Evolutionary conservation across 1,140 invertebrate genomes (phyloP).

Genomic region (Matsumurasca onukii): DNA sequence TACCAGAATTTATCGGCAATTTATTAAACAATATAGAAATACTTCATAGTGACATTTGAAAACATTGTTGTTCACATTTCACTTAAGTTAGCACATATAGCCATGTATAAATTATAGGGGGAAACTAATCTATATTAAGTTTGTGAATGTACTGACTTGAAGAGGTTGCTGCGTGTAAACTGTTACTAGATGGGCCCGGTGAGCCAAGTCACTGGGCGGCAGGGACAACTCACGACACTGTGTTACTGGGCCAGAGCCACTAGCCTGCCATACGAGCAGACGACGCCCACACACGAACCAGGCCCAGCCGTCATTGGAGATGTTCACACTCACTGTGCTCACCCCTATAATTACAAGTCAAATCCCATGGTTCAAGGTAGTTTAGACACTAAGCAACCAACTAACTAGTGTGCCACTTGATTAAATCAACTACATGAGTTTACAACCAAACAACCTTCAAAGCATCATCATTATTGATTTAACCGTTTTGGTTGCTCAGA

Average conservation of each 20-base stretch:
- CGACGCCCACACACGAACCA: slow-evolving; percentile 87
- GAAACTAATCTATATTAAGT: too few relatives aligned
- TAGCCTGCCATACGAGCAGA: slow-evolving; percentile 79
- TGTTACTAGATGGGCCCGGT: slow-evolving; percentile 85
- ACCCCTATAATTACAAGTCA: slow-evolving; percentile 59
- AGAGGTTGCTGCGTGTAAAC: slow-evolving; percentile 70
- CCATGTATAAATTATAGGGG: too few relatives aligned
- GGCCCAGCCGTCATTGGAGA: slow-evolving; percentile 69
- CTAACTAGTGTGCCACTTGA: background rate
- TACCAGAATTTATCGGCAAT: too few relatives aligned
- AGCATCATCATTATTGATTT: background rate
- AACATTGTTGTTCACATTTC: too few relatives aligned
- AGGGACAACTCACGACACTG: slow-evolving; percentile 80
- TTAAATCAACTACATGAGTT: background rate
- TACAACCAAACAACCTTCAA: background rate
- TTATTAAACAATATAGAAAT: too few relatives aligned
- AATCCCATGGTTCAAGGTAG: slow-evolving; percentile 33
- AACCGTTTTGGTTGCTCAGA: background rate
- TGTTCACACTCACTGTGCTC: slow-evolving; percentile 61
- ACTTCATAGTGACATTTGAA: too few relatives aligned
- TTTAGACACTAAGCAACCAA: background rate
- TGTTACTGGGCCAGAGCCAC: slow-evolving; percentile 47
- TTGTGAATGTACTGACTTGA: slow-evolving; percentile 59
- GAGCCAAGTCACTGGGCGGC: slow-evolving; percentile 88
- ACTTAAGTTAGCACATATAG: too few relatives aligned